Evolutionary conservation across 2,888 invertebrate species (phyloP), one percentile per base, ranked within the genome.

Genomic region (Antitype chi): DNA sequence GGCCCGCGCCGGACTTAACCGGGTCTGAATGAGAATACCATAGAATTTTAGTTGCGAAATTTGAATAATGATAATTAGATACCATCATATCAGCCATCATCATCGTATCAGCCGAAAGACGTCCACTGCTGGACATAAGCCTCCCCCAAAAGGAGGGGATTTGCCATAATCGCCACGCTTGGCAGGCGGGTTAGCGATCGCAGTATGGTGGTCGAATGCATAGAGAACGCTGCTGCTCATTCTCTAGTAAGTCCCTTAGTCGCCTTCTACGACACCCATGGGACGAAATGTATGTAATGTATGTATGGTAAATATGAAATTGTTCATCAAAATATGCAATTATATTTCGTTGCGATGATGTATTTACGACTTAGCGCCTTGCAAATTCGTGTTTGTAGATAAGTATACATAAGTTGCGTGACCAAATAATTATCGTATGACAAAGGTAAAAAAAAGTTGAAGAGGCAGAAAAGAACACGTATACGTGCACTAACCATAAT

Each of bases 41-140:
- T 43, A 68, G 47, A 59, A 52, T 70, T 59, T 59, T 68, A 43
- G 63, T 38, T 76, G 71, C 55, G 52, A 68, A 64, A 79, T 82
- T 84, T 13, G 49, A 55, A 72, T 73, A 70, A 79, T 73, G 55
- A 70, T 85, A 64, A 70, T 85, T 70, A 73, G 38, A 20, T 70
- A 72, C 11, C 52, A 70, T 55, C n/a, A n/a, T n/a, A n/a, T n/a
- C n/a, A n/a, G n/a, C n/a, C n/a, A n/a, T n/a, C n/a, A n/a, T n/a
- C n/a, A n/a, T n/a, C n/a, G n/a, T n/a, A n/a, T n/a, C n/a, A n/a
- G n/a, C n/a, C n/a, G n/a, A n/a, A n/a, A n/a, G n/a, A n/a, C n/a
- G n/a, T n/a, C n/a, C n/a, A n/a, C n/a, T n/a, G n/a, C n/a, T n/a
- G n/a, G n/a, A n/a, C n/a, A n/a, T n/a, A n/a, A n/a, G n/a, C n/a